Evolutionary conservation across 2,797 vertebrate species (phyloP).

Genomic region (Iguana delicatissima): DNA sequence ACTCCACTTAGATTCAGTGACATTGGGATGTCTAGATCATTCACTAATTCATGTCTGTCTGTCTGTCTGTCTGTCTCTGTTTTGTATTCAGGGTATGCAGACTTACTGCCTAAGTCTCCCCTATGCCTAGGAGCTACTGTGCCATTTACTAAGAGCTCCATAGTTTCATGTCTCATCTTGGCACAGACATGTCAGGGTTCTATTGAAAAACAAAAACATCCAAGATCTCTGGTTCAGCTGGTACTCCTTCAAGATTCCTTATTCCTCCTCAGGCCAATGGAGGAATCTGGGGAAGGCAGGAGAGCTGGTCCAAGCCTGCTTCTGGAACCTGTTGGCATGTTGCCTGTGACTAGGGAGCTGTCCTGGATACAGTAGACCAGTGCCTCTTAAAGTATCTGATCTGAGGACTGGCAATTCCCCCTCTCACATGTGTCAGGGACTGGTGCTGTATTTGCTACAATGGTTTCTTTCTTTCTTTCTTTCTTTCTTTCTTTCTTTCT

Average conservation of each 20-base stretch:
- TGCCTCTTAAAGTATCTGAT: too few species aligned
- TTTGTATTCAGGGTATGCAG: neutral
- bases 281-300: neutral
- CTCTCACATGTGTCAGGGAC: too few species aligned
- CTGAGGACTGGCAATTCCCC: too few species aligned
- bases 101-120: neutral
- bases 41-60: neutral
- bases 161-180: neutral
- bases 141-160: too few species aligned
- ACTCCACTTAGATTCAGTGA: too few species aligned
- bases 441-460: too few species aligned
- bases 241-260: neutral
- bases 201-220: too few species aligned
- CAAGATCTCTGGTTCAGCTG: neutral
- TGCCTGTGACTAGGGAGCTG: neutral
- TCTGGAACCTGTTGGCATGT: neutral
- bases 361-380: neutral
- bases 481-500: too few species aligned
- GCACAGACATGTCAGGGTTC: neutral
- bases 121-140: neutral
- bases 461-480: too few species aligned
- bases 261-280: neutral
- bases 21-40: neutral
- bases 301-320: neutral
- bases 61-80: neutral